These are phyloP conservation scores for Hermaeophaga mercurialis DNA, from an alignment of 2,888 invertebrate species.

Conservation along the genomic window DNA sequence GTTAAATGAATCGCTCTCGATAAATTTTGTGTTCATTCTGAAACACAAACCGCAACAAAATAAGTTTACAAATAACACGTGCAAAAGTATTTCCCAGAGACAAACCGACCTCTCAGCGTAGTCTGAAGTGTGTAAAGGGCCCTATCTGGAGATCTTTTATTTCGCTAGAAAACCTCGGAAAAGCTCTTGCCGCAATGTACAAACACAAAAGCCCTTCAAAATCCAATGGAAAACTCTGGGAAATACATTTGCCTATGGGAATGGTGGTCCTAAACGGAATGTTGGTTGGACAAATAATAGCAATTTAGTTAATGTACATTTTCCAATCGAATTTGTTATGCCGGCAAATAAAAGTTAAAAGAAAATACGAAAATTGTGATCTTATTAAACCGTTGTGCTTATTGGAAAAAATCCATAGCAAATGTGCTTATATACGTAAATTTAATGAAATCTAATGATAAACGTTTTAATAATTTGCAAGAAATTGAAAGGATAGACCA, in stretches of 20 bases:
- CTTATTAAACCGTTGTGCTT: no score
- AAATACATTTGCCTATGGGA: constrained; percentile 25
- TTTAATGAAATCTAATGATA: no score
- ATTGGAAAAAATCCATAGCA: no score
- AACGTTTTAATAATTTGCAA: no score
- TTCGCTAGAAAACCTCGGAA: constrained; percentile 13
- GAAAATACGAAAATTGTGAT: no score
- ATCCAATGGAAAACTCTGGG: constrained; percentile 18
- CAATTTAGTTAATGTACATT: no score
- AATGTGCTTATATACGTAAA: no score
- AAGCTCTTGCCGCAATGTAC: constrained; percentile 8
- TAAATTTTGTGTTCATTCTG: not conserved
- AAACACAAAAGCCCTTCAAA: constrained; percentile 18
- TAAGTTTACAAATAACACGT: constrained; percentile 5
- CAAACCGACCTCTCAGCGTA: not conserved
- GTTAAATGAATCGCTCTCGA: no score
- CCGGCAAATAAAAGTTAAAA: no score
- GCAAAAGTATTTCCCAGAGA: constrained; percentile 16
- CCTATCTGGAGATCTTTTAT: constrained; percentile 18
- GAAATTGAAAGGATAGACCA: no score
- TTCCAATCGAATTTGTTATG: no score
- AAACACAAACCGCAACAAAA: not conserved
- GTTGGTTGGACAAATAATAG: not conserved
- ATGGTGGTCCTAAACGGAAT: not conserved
- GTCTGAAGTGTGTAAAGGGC: constrained; percentile 1